Percentiles rank a stretch among this genome's conserved stretches.
These are phyloP conservation scores for Eptesicus fuscus DNA, from an alignment of 2,113 vertebrate genomes.

Conservation along the genomic window DNA sequence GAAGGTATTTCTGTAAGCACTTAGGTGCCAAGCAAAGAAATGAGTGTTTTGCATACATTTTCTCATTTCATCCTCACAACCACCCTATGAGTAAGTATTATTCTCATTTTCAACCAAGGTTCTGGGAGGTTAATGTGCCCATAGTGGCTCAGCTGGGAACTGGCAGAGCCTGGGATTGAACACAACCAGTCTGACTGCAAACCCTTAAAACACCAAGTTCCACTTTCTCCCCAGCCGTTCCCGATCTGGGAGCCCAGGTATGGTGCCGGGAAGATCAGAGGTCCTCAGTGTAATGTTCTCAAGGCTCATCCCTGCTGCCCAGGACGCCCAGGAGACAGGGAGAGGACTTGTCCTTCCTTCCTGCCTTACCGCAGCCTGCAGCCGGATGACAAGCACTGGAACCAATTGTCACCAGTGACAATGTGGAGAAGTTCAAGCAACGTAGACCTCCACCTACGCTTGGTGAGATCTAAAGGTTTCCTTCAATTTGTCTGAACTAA, in stretches of 20 bases:
- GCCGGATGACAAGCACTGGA: neutral
- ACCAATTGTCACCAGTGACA: neutral
- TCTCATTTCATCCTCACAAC: neutral
- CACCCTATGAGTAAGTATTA: neutral
- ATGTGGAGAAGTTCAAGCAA: neutral
- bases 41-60: neutral
- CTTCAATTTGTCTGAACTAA: slow-evolving; percentile 1
- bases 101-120: neutral
- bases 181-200: neutral
- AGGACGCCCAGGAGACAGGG: neutral
- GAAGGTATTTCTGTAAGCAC: neutral
- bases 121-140: neutral
- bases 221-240: neutral
- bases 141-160: neutral
- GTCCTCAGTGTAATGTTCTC: neutral
- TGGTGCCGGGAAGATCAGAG: neutral
- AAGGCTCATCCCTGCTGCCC: neutral
- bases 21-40: neutral
- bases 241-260: neutral
- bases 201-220: neutral
- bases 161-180: neutral
- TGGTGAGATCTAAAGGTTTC: neutral
- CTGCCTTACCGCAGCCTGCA: neutral
- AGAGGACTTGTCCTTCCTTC: neutral
- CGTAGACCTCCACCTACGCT: neutral